phyloP scores from a whole-genome alignment of 2,113 vertebrate genomes.

The Leucoraja erinaceus region DNA sequence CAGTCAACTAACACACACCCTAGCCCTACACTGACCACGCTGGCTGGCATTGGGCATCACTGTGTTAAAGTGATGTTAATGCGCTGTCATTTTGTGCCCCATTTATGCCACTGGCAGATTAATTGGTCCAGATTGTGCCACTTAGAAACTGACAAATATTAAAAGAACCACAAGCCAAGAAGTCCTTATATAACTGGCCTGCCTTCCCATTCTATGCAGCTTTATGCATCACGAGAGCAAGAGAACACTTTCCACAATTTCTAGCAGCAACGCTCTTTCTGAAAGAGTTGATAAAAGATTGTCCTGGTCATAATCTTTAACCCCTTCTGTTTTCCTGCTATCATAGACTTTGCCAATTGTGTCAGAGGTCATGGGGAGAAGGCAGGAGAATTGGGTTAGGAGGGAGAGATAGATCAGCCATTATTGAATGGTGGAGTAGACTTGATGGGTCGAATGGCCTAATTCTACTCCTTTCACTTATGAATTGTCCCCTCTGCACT shows the following conservation, averaged over 20 bases:
- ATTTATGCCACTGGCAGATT: background rate
- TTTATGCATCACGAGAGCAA: background rate
- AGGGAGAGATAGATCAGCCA: too few species aligned
- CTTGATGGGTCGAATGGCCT: too few species aligned
- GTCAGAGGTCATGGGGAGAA: too few species aligned
- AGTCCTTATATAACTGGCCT: background rate
- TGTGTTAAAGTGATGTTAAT: background rate
- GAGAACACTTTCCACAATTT: background rate
- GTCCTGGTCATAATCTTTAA: background rate
- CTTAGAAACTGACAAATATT: slow-evolving; percentile 16
- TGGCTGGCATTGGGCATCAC: background rate
- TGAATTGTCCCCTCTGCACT: too few species aligned
- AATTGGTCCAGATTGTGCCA: background rate
- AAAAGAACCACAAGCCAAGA: slow-evolving; percentile 1
- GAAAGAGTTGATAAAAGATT: background rate
- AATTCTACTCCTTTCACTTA: too few species aligned
- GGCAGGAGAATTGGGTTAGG: too few species aligned
- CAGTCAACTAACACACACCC: too few species aligned
- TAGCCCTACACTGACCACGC: background rate
- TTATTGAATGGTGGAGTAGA: too few species aligned
- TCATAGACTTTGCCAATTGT: too few species aligned
- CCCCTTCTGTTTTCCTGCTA: too few species aligned
- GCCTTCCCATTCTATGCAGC: background rate
- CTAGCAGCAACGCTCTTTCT: background rate
- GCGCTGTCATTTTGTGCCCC: background rate